Conservation (phyloP, 2,113 vertebrate genomes). For the Lophura nycthemera region DNA sequence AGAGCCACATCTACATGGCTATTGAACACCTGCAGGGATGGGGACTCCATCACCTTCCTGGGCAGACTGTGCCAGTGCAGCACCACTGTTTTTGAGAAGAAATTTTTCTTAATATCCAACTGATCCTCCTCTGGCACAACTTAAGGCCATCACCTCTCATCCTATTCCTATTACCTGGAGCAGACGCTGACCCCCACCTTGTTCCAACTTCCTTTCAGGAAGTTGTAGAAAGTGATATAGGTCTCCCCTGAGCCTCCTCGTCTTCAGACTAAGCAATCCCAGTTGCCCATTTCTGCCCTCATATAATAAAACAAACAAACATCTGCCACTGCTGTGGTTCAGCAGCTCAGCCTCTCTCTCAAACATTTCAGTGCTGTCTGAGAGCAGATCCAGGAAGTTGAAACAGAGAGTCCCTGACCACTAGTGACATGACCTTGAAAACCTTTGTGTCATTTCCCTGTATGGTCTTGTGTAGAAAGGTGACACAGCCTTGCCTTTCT, state of each 20-base stretch:
- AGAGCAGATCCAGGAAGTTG: neutral
- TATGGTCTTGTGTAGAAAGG: neutral
- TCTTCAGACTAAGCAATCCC: neutral
- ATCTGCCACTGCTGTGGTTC: neutral
- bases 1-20: too few relatives aligned
- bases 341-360: neutral
- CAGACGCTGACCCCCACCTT: too few relatives aligned
- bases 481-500: neutral
- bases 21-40: neutral
- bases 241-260: neutral
- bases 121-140: neutral
- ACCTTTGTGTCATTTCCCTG: neutral
- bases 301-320: neutral
- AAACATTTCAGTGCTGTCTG: neutral
- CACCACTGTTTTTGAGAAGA: neutral
- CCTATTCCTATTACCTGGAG: neutral
- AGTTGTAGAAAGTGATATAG: neutral
- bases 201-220: too few relatives aligned
- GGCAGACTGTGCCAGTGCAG: neutral
- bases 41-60: neutral
- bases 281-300: neutral
- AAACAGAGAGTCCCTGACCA: neutral
- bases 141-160: neutral
- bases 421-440: fast-evolving
- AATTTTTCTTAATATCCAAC: neutral